phyloP scores from a whole-genome alignment of 2,888 invertebrate species.

The Conops quadrifasciatus region DNA sequence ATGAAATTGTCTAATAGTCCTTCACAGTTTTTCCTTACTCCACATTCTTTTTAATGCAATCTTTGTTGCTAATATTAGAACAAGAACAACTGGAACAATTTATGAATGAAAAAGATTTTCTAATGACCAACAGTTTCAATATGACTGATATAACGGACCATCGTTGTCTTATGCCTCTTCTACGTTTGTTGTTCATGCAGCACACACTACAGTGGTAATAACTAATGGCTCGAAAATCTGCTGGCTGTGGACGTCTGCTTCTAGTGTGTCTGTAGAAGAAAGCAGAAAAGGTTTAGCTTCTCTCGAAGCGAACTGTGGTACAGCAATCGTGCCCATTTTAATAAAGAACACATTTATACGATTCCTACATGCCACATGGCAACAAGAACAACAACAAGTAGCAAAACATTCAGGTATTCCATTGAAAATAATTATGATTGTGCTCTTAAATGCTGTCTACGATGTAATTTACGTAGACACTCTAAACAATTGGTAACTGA shows the following conservation, averaged over 20 bases:
- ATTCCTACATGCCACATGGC: not conserved
- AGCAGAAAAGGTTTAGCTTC: not conserved
- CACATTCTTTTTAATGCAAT: not conserved
- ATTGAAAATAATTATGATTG: slow-evolving; percentile 14
- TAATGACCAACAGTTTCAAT: slow-evolving; percentile 6
- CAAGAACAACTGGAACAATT: not conserved
- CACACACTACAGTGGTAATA: not conserved
- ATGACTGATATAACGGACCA: not conserved
- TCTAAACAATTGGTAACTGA: too few relatives aligned
- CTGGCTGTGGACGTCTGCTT: too few relatives aligned
- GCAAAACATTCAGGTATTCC: not conserved
- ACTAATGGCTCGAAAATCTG: not conserved
- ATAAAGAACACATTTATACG: slow-evolving; percentile 23
- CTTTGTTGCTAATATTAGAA: not conserved
- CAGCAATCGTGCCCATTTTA: not conserved
- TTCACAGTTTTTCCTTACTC: not conserved
- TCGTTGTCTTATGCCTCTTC: not conserved
- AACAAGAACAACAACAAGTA: not conserved
- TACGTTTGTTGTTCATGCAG: not conserved
- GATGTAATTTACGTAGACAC: too few relatives aligned
- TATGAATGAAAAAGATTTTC: slow-evolving; percentile 6
- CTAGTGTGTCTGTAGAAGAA: too few relatives aligned
- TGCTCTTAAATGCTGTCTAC: slow-evolving; percentile 2
- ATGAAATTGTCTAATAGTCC: too few relatives aligned
- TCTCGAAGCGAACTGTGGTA: not conserved